These are phyloP conservation scores for Muraenolepis orangiensis DNA, from an alignment of 2,797 vertebrate species.

Conservation along the genomic window DNA sequence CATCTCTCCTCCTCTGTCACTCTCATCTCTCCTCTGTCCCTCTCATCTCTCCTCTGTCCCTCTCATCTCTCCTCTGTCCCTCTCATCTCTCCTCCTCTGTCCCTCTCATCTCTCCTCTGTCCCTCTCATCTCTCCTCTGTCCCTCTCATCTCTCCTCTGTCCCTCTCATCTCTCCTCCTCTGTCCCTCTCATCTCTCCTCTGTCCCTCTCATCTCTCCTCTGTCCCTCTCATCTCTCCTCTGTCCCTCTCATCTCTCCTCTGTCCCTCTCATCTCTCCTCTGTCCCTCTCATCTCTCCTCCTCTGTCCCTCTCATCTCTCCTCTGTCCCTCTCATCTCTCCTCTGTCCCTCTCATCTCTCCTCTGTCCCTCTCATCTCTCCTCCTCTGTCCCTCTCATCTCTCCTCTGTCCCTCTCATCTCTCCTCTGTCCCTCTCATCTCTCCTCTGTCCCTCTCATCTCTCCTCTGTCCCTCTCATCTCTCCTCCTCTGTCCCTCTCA, in stretches of 20 bases:
- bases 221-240: background rate
- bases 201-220: background rate
- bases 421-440: background rate
- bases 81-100: slow-evolving; percentile 63
- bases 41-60: background rate
- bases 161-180: slow-evolving; percentile 25
- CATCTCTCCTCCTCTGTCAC: background rate
- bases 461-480: background rate
- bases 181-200: slow-evolving; percentile 58
- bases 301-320: slow-evolving; percentile 31
- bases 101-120: slow-evolving; percentile 1
- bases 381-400: slow-evolving; percentile 60
- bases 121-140: background rate
- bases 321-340: background rate
- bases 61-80: slow-evolving; percentile 43
- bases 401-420: slow-evolving; percentile 22
- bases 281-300: slow-evolving; percentile 63
- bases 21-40: background rate
- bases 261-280: slow-evolving; percentile 28
- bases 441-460: background rate
- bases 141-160: background rate
- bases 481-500: slow-evolving; percentile 55
- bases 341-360: background rate
- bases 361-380: background rate
- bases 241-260: background rate